Base-by-base conservation (phyloP, 2,797 vertebrate species). In the Paratrypauchen microcephalus region DNA sequence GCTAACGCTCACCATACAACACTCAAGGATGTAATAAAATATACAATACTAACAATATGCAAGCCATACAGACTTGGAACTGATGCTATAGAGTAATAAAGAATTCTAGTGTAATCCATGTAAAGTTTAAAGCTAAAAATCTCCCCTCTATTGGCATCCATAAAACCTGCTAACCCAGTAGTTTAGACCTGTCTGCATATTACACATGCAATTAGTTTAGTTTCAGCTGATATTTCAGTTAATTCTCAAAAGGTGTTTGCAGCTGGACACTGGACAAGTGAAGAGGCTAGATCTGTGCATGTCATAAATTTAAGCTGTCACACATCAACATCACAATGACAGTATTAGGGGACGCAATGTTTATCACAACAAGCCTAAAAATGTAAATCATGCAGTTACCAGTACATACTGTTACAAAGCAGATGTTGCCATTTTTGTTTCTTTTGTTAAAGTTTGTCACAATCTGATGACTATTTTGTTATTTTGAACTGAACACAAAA, bases 1-100 rank as follows among this genome's bases (percentile, higher is more conserved):
- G 48, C 23, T 15, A 45, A 52, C 57, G 78, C 71, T 26, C 64
- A 63, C 65, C 36, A 56, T 36, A 54, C 24, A 72, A 58, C 71
- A 50, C 21, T 11, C 32, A 9, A 36, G 30, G n/a, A 32, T 57
- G 52, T 21, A 41, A 21, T 5, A 2, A 9, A 54, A 21, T 19
- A 48, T 13, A 48, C 7, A 9, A 36, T 48, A 18, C 5, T 2
- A 5, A 18, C 18, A 48, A 48, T 48, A 18, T 4, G 18, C 13
- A 48, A 48, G 7, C 9, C 32, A 32, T 32, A 32, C 6, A 41
- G 39, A 11, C 39, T 41, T 41, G 39, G 39, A 41, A 41, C 39
- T 41, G 11, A 13, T 41, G 32, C 32, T 32, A 32, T 6, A 32
- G 32, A 9, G 32, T 32, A 6, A 32, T 6, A n/a, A n/a, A 32